Evolutionary conservation across 2,797 vertebrate species (phyloP).

Genomic region (Babyrousa celebensis): DNA sequence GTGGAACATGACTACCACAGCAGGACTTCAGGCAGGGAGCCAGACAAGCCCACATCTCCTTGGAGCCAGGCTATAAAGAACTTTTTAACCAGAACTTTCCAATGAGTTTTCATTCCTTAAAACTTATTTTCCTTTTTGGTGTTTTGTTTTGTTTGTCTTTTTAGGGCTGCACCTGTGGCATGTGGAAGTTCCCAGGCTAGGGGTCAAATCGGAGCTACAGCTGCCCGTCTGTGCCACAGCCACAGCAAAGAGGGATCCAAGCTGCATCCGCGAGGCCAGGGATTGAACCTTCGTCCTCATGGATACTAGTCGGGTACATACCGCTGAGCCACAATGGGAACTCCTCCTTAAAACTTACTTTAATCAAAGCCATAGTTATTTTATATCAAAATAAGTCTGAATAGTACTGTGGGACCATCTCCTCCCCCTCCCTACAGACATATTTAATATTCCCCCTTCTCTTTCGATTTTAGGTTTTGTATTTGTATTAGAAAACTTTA

Average conservation of each 20-base stretch:
- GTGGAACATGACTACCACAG: neutral
- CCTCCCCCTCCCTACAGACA: slow-evolving; percentile 19
- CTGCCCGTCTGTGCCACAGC: too few relatives aligned
- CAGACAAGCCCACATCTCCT: neutral
- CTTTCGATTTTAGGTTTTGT: slow-evolving; percentile 22
- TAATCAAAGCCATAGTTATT: slow-evolving; percentile 70
- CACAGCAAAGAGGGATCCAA: too few relatives aligned
- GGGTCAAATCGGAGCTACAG: too few relatives aligned
- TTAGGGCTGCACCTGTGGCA: too few relatives aligned
- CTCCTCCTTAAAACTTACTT: slow-evolving; percentile 58
- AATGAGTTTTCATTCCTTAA: slow-evolving; percentile 46
- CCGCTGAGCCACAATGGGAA: too few relatives aligned
- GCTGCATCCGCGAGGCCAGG: too few relatives aligned
- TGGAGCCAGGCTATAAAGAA: slow-evolving; percentile 48
- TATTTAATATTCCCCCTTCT: neutral
- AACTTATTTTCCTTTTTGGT: neutral
- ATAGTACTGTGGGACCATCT: neutral
- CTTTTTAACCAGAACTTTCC: slow-evolving; percentile 66
- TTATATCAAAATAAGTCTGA: slow-evolving; percentile 53
- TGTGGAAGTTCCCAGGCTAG: too few relatives aligned
- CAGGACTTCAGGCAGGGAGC: slow-evolving; percentile 12
- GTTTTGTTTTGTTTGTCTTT: too few relatives aligned
- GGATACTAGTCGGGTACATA: too few relatives aligned
- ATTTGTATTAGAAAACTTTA: slow-evolving; percentile 56
- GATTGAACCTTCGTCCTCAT: too few relatives aligned